Percentiles rank a stretch among this genome's conserved stretches.
phyloP scores from a whole-genome alignment of 2,113 vertebrate species.

The Empidonax alnorum region DNA sequence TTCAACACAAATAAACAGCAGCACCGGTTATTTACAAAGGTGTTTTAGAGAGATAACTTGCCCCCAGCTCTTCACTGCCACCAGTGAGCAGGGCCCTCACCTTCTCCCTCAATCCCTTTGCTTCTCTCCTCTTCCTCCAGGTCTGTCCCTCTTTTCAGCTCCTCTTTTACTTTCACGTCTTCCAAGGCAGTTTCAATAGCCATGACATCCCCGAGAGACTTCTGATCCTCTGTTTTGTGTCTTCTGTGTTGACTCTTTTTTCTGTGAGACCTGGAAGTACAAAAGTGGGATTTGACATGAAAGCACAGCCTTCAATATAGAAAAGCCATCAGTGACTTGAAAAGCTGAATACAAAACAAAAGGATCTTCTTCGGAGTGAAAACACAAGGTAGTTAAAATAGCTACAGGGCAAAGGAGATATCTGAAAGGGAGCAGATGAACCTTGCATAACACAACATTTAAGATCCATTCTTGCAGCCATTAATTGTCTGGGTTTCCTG shows the following conservation, averaged over 20 bases:
- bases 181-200: slow-evolving; percentile 78
- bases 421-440: slow-evolving; percentile 52
- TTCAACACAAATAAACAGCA: slow-evolving; percentile 15
- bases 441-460: background rate
- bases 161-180: slow-evolving; percentile 82
- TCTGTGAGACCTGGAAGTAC: slow-evolving; percentile 82
- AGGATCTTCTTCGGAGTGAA: background rate
- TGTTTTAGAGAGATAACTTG: background rate
- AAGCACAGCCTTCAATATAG: background rate
- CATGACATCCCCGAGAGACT: slow-evolving; percentile 80
- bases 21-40: slow-evolving; percentile 5
- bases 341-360: slow-evolving; percentile 1
- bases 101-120: slow-evolving; percentile 69
- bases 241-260: slow-evolving; percentile 88
- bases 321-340: background rate
- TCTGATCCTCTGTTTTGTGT: slow-evolving; percentile 91
- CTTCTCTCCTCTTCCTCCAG: slow-evolving; percentile 75
- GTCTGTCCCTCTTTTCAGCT: slow-evolving; percentile 57
- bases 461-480: background rate
- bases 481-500: background rate
- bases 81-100: slow-evolving; percentile 33
- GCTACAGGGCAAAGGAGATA: background rate
- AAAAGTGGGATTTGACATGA: slow-evolving; percentile 1
- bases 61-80: background rate
- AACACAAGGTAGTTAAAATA: slow-evolving; percentile 33